Evolutionary conservation across 2,113 vertebrate genomes (phyloP).

Genomic region (Pollimyrus isidori): DNA sequence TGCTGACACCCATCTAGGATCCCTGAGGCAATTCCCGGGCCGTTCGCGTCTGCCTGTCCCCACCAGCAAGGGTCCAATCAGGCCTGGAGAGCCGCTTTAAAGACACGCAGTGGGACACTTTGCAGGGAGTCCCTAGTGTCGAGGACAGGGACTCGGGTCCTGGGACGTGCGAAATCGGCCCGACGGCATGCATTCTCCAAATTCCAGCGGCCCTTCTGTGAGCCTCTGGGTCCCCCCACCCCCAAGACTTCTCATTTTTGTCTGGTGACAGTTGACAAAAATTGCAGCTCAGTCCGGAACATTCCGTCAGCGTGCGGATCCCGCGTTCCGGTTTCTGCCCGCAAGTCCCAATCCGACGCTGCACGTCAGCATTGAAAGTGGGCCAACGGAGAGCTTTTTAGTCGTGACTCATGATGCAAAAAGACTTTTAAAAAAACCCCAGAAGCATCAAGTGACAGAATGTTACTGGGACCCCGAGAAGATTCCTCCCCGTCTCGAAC

Average conservation of each 20-base stretch:
- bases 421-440: neutral
- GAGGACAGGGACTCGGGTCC: neutral
- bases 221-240: neutral
- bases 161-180: neutral
- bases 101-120: neutral
- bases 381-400: neutral
- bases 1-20: neutral
- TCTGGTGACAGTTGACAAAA: slow-evolving; percentile 28
- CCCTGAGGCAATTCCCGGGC: neutral
- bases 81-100: neutral
- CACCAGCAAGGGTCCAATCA: neutral
- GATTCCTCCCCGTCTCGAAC: neutral
- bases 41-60: neutral
- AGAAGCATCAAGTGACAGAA: neutral
- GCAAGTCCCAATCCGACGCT: neutral
- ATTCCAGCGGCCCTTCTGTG: slow-evolving; percentile 29
- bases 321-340: slow-evolving; percentile 5
- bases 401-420: slow-evolving; percentile 18
- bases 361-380: slow-evolving; percentile 20
- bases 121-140: neutral
- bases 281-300: slow-evolving; percentile 22
- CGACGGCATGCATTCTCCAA: slow-evolving; percentile 26
- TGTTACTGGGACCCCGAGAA: neutral
- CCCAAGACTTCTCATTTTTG: slow-evolving; percentile 24
- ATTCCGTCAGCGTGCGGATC: neutral